phyloP scores from a whole-genome alignment of 2,888 invertebrate genomes.

The Agrochola lota region DNA sequence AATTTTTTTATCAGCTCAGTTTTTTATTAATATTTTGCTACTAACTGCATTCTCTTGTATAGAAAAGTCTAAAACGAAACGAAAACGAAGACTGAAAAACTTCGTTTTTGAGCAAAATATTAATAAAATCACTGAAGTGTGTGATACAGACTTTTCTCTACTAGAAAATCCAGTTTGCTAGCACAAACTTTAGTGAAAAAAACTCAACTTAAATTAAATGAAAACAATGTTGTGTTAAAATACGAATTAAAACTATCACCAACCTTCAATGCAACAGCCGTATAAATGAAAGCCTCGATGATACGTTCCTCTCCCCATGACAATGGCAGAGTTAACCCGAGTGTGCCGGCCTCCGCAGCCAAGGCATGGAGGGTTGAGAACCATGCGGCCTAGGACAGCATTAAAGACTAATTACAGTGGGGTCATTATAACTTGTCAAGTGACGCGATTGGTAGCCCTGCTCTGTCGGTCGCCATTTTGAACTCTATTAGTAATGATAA shows the following conservation, averaged over 20 bases:
- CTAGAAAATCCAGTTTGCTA: not conserved
- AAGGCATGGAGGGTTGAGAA: constrained; percentile 82
- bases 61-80: too few relatives aligned
- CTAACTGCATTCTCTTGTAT: too few relatives aligned
- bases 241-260: not conserved
- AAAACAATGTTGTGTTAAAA: not conserved
- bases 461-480: too few relatives aligned
- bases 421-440: too few relatives aligned
- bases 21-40: not conserved
- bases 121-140: too few relatives aligned
- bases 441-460: too few relatives aligned
- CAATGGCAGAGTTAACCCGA: constrained; percentile 81
- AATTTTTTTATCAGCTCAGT: not conserved
- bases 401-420: not conserved
- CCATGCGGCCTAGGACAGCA: constrained; percentile 61
- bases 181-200: not conserved
- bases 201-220: not conserved
- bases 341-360: constrained; percentile 83
- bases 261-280: constrained; percentile 80
- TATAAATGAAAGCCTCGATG: constrained; percentile 77
- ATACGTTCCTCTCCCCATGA: constrained; percentile 78
- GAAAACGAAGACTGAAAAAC: too few relatives aligned
- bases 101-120: too few relatives aligned
- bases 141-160: not conserved
- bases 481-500: too few relatives aligned